phyloP scores from a whole-genome alignment of 2,888 invertebrate genomes.

The Mellilla xanthometata region DNA sequence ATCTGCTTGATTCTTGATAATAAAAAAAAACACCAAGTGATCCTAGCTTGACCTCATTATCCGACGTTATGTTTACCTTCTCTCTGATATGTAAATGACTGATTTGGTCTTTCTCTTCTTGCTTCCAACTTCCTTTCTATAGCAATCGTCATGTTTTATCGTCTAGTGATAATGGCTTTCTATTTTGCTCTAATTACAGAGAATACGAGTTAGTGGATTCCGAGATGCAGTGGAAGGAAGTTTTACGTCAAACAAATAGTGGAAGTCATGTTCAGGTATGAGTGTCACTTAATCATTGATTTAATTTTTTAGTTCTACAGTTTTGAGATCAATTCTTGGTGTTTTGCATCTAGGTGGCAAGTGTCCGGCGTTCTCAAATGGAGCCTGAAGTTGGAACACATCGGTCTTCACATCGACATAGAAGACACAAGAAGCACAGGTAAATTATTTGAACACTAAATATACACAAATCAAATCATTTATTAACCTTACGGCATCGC shows the following conservation, averaged over 20 bases:
- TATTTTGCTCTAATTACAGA: constrained; percentile 45
- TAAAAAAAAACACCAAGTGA: too few relatives aligned
- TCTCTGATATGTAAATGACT: too few relatives aligned
- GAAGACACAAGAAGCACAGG: constrained; percentile 84
- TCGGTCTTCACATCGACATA: constrained; percentile 82
- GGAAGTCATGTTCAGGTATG: constrained; percentile 76
- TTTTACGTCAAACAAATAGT: constrained; percentile 87
- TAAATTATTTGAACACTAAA: constrained; percentile 36
- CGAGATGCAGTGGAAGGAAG: constrained; percentile 94
- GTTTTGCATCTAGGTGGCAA: constrained; percentile 84
- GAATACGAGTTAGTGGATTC: constrained; percentile 91
- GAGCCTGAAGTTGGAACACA: constrained; percentile 77
- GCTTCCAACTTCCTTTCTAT: too few relatives aligned
- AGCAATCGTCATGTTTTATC: too few relatives aligned
- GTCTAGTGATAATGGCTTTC: neutral
- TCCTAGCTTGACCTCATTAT: too few relatives aligned
- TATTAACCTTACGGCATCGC: too few relatives aligned
- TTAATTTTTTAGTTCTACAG: too few relatives aligned
- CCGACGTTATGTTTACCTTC: too few relatives aligned
- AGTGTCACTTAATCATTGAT: neutral
- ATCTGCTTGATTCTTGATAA: too few relatives aligned
- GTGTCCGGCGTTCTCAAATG: constrained; percentile 83
- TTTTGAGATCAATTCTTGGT: neutral
- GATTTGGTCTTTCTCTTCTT: too few relatives aligned
- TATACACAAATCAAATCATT: too few relatives aligned